These are phyloP conservation scores for Setipinna tenuifilis DNA, from an alignment of 2,797 vertebrate genomes.

Conservation along the genomic window DNA sequence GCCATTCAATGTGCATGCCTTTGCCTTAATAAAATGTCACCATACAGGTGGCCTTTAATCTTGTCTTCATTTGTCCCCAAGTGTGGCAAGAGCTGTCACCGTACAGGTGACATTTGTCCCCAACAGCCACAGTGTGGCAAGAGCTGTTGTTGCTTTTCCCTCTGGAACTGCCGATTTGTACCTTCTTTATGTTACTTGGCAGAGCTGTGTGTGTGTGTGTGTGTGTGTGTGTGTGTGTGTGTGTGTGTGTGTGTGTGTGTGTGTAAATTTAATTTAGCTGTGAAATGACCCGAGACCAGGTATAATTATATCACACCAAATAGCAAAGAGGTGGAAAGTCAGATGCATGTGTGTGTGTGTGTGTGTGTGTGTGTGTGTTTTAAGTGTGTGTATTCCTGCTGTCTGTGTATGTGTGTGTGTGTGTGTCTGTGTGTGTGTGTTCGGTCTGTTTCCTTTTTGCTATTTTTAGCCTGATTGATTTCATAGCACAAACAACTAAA, in stretches of 20 bases:
- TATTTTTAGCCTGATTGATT: not conserved
- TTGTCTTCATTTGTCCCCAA: not conserved
- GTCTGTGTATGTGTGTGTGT: not conserved
- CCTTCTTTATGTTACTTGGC: not conserved
- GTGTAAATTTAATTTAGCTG: slow-evolving; percentile 17
- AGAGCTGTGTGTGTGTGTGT: not conserved
- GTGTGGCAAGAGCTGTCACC: not conserved
- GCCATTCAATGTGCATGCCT: not conserved
- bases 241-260: not conserved
- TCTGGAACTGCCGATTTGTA: not conserved
- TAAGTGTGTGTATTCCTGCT: not conserved
- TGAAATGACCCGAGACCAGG: slow-evolving; percentile 17
- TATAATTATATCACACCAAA: slow-evolving; percentile 19
- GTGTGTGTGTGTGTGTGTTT: not conserved
- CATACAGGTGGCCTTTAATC: not conserved
- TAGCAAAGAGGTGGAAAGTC: slow-evolving; percentile 2
- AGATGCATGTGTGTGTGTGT: slow-evolving; percentile 22
- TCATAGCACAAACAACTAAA: not conserved
- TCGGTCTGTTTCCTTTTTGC: not conserved
- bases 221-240: not conserved
- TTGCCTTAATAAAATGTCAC: not conserved
- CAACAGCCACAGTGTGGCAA: not conserved
- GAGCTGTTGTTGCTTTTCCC: not conserved
- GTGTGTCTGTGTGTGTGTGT: not conserved
- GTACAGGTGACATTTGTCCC: not conserved